Conservation (phyloP, 1,140 invertebrate species). For the Plutomurus gul region DNA sequence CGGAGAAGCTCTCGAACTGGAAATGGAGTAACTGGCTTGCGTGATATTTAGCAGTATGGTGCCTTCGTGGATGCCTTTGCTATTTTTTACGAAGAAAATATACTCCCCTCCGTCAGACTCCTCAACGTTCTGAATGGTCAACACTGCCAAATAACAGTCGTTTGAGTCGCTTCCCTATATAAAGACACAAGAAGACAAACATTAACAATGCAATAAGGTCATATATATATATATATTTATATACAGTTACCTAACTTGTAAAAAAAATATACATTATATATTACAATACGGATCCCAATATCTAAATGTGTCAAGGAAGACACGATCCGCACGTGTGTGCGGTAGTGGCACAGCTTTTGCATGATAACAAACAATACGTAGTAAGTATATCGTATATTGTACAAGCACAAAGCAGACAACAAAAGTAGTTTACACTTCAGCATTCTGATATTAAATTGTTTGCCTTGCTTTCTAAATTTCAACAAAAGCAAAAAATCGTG, state of each 20-base stretch:
- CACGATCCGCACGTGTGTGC: not conserved
- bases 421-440: no score
- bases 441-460: no score
- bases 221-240: no score
- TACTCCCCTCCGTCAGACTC: constrained; percentile 65
- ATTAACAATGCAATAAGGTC: not conserved
- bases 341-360: not conserved
- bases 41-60: constrained; percentile 65
- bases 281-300: not conserved
- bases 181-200: constrained; percentile 55
- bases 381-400: not conserved
- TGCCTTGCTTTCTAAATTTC: no score
- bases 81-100: constrained; percentile 63
- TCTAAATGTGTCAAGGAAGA: not conserved
- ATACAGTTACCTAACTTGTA: no score
- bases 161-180: constrained; percentile 61
- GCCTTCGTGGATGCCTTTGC: constrained; percentile 64
- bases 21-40: constrained; percentile 57
- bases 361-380: not conserved
- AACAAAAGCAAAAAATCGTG: no score
- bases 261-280: not conserved
- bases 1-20: constrained; percentile 48
- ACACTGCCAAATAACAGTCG: constrained; percentile 62
- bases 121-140: constrained; percentile 62
- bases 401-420: no score